Percentiles rank a stretch among this genome's conserved stretches.
These are phyloP conservation scores for Drosophila longiperda DNA, from an alignment of 2,888 invertebrate species.

Conservation along the genomic window DNA sequence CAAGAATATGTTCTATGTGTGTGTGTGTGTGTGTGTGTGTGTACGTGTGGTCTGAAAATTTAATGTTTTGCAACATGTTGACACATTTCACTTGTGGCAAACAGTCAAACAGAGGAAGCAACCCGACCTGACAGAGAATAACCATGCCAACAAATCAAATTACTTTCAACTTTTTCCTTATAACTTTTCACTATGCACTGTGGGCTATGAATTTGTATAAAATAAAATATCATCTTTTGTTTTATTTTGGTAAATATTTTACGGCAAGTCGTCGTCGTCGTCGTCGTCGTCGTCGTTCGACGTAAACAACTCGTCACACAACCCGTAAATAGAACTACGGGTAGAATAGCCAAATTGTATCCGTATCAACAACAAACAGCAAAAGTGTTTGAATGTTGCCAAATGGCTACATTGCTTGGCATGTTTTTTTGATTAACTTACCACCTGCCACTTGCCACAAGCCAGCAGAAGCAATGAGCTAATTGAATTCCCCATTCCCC, in stretches of 20 bases:
- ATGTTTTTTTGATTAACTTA: slow-evolving; percentile 34
- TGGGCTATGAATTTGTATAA: background rate
- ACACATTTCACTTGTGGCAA: slow-evolving; percentile 37
- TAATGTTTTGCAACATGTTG: slow-evolving; percentile 34
- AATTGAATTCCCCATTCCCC: slow-evolving; percentile 25
- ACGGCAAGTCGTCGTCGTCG: background rate
- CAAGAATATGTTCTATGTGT: background rate
- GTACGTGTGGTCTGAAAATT: slow-evolving; percentile 6
- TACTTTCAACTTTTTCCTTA: slow-evolving; percentile 2
- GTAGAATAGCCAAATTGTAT: slow-evolving; percentile 8
- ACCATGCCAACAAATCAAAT: slow-evolving; percentile 27
- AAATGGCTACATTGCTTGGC: slow-evolving; percentile 18
- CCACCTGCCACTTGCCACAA: slow-evolving; percentile 13
- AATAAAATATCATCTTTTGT: background rate
- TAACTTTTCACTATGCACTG: background rate
- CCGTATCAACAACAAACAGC: slow-evolving; percentile 8
- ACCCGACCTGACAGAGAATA: slow-evolving; percentile 4
- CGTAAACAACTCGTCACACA: slow-evolving; percentile 56
- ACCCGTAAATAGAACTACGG: slow-evolving; percentile 39
- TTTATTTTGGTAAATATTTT: background rate
- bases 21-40: background rate
- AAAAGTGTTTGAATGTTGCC: slow-evolving; percentile 15
- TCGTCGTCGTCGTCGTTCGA: background rate
- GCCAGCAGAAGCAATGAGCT: slow-evolving; percentile 23
- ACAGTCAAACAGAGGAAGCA: background rate